Conservation (phyloP, 2,888 invertebrate genomes). For the Catocala sponsa region DNA sequence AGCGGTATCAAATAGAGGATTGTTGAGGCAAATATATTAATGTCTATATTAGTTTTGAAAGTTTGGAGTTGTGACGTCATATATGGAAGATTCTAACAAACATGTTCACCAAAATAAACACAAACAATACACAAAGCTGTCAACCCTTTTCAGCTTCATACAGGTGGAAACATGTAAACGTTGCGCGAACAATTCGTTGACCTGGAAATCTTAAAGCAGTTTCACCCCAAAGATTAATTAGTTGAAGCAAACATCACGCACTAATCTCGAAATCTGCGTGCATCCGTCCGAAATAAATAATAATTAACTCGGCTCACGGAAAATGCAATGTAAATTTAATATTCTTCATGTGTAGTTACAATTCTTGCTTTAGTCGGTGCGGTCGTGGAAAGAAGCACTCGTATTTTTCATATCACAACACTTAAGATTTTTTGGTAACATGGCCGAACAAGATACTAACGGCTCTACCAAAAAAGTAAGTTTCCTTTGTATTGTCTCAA, state of each 20-base stretch:
- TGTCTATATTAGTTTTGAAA: constrained; percentile 11
- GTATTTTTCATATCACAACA: constrained; percentile 10
- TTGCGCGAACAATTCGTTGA: constrained; percentile 67
- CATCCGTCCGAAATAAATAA: constrained; percentile 82
- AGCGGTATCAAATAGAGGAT: constrained; percentile 11
- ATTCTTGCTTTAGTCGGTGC: constrained; percentile 63
- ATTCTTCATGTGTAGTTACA: constrained; percentile 71
- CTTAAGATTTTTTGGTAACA: constrained; percentile 30
- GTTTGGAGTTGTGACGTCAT: background rate
- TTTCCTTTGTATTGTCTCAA: constrained; percentile 7
- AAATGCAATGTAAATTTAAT: constrained; percentile 79
- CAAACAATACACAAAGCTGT: constrained; percentile 30
- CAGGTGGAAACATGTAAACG: constrained; percentile 52
- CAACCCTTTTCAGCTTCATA: constrained; percentile 51
- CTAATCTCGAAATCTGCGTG: constrained; percentile 81
- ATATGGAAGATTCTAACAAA: constrained; percentile 2
- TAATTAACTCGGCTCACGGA: constrained; percentile 72
- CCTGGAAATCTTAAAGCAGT: constrained; percentile 75
- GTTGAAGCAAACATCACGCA: constrained; percentile 72
- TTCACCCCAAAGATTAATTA: constrained; percentile 80
- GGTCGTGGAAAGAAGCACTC: constrained; percentile 61
- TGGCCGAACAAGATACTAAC: constrained; percentile 63
- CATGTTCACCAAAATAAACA: constrained; percentile 47
- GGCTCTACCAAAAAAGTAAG: constrained; percentile 67
- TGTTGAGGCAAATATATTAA: constrained; percentile 18